Evolutionary conservation across 2,888 invertebrate genomes (phyloP).

Genomic region (Gasteruption jaculator): DNA sequence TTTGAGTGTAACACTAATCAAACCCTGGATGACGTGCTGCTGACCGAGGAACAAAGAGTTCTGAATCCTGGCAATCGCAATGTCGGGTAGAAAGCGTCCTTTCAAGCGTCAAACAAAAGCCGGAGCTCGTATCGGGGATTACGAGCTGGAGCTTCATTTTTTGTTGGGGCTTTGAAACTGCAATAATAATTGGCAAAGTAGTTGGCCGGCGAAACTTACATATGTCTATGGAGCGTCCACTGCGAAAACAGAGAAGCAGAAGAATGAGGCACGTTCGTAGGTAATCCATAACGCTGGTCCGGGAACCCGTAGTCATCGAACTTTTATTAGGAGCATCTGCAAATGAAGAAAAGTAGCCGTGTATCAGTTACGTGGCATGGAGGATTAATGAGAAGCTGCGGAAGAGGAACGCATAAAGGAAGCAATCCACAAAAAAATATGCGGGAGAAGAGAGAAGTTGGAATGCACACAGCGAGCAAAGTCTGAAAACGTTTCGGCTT

Average conservation of each 20-base stretch:
- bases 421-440: too few relatives aligned
- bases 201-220: conserved; percentile 45
- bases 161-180: too few relatives aligned
- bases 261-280: conserved; percentile 42
- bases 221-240: conserved; percentile 47
- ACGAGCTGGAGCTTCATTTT: too few relatives aligned
- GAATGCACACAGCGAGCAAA: conserved; percentile 10
- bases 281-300: conserved; percentile 43
- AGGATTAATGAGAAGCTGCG: not conserved
- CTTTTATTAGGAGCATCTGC: conserved; percentile 47
- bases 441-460: conserved; percentile 5
- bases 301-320: conserved; percentile 46
- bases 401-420: conserved; percentile 7
- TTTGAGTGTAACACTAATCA: too few relatives aligned
- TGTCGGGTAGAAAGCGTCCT: too few relatives aligned
- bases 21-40: too few relatives aligned
- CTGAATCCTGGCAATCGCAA: too few relatives aligned
- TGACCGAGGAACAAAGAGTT: too few relatives aligned
- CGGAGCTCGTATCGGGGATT: too few relatives aligned
- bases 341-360: conserved; percentile 25
- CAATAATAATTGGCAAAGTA: too few relatives aligned
- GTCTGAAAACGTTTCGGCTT: conserved; percentile 29
- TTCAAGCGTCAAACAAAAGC: too few relatives aligned
- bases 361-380: not conserved
- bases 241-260: conserved; percentile 39